Evolutionary conservation across 2,797 vertebrate genomes (phyloP), one percentile per base, ranked within the genome.

Genomic region (Philypnodon macrostomus): DNA sequence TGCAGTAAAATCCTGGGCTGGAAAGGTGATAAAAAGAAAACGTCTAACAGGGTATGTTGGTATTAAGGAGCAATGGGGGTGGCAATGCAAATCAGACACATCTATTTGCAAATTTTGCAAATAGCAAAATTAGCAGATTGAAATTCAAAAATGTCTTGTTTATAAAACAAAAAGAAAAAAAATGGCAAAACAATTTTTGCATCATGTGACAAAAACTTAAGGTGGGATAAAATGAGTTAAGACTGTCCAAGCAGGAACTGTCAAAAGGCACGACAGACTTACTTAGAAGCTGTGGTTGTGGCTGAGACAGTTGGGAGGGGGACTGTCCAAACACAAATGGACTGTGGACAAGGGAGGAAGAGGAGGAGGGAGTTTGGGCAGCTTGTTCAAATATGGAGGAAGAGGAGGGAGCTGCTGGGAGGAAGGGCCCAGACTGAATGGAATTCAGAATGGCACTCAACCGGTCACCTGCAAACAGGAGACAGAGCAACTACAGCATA

Each of bases 261-360:
- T 93, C 93, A 90, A 89, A 90, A 91, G 92, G 91, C 90, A 90
- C 89, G 92, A 93, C 93, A 94, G 91, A 99, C 97, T 99, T 98
- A 99, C 97, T 98, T 92, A 93, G 95, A 97, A 97, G 95, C 94
- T 93, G 92, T 90, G 93, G 93, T 88, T 96, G 95, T 88, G 90
- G 91, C 90, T 95, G 95, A 95, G 93, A 95, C 90, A 95, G 94
- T 94, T 97, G 96, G 94, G 97, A 93, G 91, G 95, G 95, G 95
- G 94, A 93, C 70, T 99, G 96, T 96, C 97, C 96, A 90, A 99
- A 99, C 95, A 99, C 96, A 98, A 99, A 99, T 94, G 97, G 95
- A 87, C 96, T 96, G 92, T 97, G 95, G 92, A 95, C 92, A 95
- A 95, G 94, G 94, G 95, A 92, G 90, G 96, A 97, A 90, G 92